Base-by-base conservation (phyloP, 64 coral and sea anemone genomes). In the Porites australiensis region DNA sequence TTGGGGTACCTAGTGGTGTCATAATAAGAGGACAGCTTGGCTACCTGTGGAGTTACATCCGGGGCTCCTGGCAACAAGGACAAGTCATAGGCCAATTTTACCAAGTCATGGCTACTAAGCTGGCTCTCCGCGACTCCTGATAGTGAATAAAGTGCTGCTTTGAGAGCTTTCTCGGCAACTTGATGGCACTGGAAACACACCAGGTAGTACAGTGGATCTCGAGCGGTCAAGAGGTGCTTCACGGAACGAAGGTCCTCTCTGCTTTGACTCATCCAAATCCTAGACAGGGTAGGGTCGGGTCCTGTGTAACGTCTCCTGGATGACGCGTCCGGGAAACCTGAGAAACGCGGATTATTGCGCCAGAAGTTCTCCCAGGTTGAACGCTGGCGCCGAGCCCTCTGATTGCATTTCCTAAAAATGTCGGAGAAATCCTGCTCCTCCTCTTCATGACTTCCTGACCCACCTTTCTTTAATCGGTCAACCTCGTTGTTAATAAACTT, bases 171-270 rank as follows among this genome's bases (percentile, higher is more conserved):
- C 86, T 96, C 95, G 6, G 90, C 95, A 1, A 96, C 90, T 90
- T 96, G 90, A 47, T 89, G 86, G 57, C 95, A 96, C 4, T 96
- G 93, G 58, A 95, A 98, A 43, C 93, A 98, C 50, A 98, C 93
- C 12, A 98, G 73, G 22, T 87, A 91, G 22, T 92, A 92, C 44
- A 92, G 92, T 21, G 75, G 84, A 58, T 77, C 70, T 81, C 88
- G 59, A 22, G 93, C 83, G 44, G 83, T 86, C 58, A 98, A 91
- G n/a, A 98, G 86, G 72, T 92, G n/a, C 55, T 92, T 88, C 2
- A 89, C 93, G 64, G 92, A 86, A 9, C 88, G 90, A 23, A 98
- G 58, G 47, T 95, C 96, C 48, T 82, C 78, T 51, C 74, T 79
- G 50, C 90, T 83, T 84, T 98, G 96, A 51, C 58, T 64, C 58